These are phyloP conservation scores for Corythaixoides concolor DNA, from an alignment of 2,113 vertebrate species.

Conservation along the genomic window DNA sequence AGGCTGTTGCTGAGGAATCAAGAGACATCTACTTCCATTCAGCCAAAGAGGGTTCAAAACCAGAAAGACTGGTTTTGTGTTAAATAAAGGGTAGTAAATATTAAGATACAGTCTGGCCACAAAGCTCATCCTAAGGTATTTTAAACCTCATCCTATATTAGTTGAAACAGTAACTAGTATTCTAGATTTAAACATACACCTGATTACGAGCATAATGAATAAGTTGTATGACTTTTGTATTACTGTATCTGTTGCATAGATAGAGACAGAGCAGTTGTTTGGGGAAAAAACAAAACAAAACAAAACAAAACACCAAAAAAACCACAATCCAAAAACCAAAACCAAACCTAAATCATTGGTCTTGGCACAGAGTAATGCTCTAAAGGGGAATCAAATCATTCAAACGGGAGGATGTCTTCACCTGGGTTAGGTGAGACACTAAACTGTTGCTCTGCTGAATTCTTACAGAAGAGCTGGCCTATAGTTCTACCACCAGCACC, in stretches of 20 bases:
- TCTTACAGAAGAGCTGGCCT: not conserved
- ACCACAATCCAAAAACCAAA: not conserved
- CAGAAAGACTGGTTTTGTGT: not conserved
- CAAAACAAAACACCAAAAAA: too few relatives aligned
- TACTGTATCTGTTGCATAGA: not conserved
- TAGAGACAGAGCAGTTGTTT: not conserved
- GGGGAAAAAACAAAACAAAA: not conserved
- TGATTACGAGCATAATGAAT: not conserved
- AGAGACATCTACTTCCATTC: not conserved
- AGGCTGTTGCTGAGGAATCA: not conserved
- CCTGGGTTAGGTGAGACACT: not conserved
- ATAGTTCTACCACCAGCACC: accelerated
- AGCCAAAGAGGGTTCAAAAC: not conserved
- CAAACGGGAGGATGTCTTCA: not conserved
- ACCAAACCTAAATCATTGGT: not conserved
- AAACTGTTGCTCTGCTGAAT: not conserved
- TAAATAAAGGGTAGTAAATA: not conserved
- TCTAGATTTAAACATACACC: not conserved
- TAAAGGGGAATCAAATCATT: not conserved
- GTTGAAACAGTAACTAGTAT: not conserved
- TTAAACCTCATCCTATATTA: not conserved
- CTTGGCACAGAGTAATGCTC: not conserved
- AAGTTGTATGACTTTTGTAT: too few relatives aligned
- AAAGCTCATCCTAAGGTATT: not conserved
- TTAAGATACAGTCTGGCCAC: not conserved